Percentiles rank a stretch among this genome's conserved stretches.
Evolutionary conservation across 2,888 invertebrate genomes (phyloP).

Genomic region (Lobophora halterata): DNA sequence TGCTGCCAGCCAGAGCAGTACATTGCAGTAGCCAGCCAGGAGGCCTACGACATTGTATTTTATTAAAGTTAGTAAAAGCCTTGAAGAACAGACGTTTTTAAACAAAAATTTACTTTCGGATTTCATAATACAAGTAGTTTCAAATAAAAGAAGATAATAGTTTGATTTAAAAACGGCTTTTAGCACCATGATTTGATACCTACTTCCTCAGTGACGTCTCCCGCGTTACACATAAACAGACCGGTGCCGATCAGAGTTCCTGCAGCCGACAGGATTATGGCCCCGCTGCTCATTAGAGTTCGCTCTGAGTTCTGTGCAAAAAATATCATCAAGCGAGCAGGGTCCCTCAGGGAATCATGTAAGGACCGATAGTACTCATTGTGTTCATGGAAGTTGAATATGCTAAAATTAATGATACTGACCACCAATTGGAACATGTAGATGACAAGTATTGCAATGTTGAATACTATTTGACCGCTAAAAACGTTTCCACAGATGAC

Average conservation of each 20-base stretch:
- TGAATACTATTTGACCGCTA: conserved; percentile 35
- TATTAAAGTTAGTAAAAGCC: background rate
- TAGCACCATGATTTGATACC: too few relatives aligned
- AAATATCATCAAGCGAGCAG: background rate
- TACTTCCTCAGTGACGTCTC: conserved; percentile 33
- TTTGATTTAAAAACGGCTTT: background rate
- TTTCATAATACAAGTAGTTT: too few relatives aligned
- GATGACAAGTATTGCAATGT: conserved; percentile 23
- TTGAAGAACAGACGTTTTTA: too few relatives aligned
- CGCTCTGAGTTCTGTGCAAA: conserved; percentile 7
- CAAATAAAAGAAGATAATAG: too few relatives aligned
- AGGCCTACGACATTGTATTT: conserved; percentile 29
- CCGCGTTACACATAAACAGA: conserved; percentile 39
- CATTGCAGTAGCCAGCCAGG: conserved; percentile 35
- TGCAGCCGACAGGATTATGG: conserved; percentile 13
- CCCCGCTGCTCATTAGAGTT: conserved; percentile 1
- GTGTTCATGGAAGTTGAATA: too few relatives aligned
- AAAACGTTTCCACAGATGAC: conserved; percentile 31
- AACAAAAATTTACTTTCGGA: too few relatives aligned
- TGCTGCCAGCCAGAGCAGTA: conserved; percentile 40
- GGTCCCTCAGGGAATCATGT: too few relatives aligned
- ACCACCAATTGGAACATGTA: conserved; percentile 30
- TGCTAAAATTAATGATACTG: conserved; percentile 4
- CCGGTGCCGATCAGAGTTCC: conserved; percentile 26
- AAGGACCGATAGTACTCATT: too few relatives aligned